Evolutionary conservation across 2,797 vertebrate genomes (phyloP), one percentile per base, ranked within the genome.

Genomic region (Coilia nasus): DNA sequence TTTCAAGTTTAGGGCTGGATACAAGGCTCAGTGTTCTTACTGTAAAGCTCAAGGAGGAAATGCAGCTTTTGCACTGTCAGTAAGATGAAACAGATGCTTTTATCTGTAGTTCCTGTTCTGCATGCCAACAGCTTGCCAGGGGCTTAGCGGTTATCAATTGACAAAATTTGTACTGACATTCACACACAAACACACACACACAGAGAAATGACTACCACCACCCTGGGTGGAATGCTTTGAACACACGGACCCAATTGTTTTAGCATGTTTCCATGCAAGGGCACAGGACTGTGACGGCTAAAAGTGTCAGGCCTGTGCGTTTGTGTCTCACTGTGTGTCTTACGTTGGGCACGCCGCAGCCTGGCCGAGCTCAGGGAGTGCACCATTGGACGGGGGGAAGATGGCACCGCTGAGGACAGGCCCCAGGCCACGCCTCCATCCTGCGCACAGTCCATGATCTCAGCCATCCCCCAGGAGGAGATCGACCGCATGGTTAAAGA

Each of bases 341-440:
- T 85, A 47, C n/a, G 3, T 83, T 84, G 64, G 2, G 50, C n/a
- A n/a, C n/a, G 0, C 2, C 6, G 86, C 93, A 99, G 98, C 90
- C 93, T 99, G 84, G 97, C 97, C 0, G 95, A 96, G 75, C 89
- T 99, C 90, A 95, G 96, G 88, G 95, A 96, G 82, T 96, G 96
- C 12, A 95, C 95, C 0, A 96, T 92, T 2, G 93, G 94, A 83
- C 92, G 92, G 47, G 87, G 91, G 2, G 95, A 96, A 84, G 92
- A 92, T 0, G 90, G 9, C 9, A 67, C 46, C 25, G 93, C 88
- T 0, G 90, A 93, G 0, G 91, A 94, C 3, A 85, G 89, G 54
- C 0, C 89, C 54, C 82, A 91, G 35, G 85, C 93, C 82, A 92
- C 91, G 28, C 81, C 92, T 1, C 87, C 93, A 2, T 87, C 91